Evolutionary conservation across 2,888 invertebrate genomes (phyloP), one percentile per base, ranked within the genome.

Genomic region (Amiota communis): DNA sequence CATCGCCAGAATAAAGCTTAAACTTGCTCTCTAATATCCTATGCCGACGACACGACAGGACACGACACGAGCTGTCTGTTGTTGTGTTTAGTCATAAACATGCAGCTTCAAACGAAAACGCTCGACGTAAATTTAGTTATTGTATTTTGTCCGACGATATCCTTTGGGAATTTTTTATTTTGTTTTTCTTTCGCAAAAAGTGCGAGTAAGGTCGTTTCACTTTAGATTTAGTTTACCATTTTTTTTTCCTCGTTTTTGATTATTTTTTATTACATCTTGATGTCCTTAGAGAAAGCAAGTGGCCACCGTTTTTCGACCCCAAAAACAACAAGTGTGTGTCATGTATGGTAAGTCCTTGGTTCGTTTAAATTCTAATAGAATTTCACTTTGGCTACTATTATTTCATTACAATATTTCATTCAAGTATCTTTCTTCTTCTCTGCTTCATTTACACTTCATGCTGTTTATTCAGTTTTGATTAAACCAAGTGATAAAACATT

Each of bases 101-200:
- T 67, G 56, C 36, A 36, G 36, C 36, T 36, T 36, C 36, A 36
- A 36, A 36, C 3, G 8, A 36, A 36, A 36, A 36, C 69, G 13
- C 8, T 46, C 47, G 9, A 67, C 20, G 83, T 81, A 84, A 84
- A 83, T 83, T 82, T 81, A 85, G 84, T 83, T 84, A 83, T 83
- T 85, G 85, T 85, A 77, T 76, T 74, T 8, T 70, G 47, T 48
- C 51, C 15, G 69, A 20, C 64, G 36, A 15, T 48, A 36, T 69
- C 64, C 65, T 46, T 12, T 20, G 70, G 69, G 72, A 56, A 59
- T 59, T 59, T 23, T 59, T 57, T 36, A 6, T 36, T 36, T 36
- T 36, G 1, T 36, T n/a, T 59, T 20, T 17, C 20, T 17, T 59
- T 12, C 11, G 6, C 36, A 36, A 36, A 36, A 36, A 36, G 36